Evolutionary conservation across 2,888 invertebrate genomes (phyloP), one percentile per base, ranked within the genome.

Genomic region (Entomobrya proxima): DNA sequence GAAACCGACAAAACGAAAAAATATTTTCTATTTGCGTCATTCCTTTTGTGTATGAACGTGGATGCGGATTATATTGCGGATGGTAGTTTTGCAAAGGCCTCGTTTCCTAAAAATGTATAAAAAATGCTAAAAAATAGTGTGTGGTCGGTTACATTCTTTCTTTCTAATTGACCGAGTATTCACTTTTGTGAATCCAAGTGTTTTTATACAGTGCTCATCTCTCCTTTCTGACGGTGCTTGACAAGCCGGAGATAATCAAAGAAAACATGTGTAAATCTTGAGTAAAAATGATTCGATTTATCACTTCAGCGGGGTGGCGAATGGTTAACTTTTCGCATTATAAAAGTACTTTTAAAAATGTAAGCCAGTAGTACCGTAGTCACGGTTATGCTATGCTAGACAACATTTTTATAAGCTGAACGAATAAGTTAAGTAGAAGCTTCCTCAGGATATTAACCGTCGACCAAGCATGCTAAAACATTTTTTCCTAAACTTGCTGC

Each of bases 201-300:
- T 18, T 61, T 27, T 55, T 18, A n/a, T n/a, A 18, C 9, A 61
- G n/a, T n/a, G 9, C 18, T 32, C 61, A 61, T 35, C 18, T 18
- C 35, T 61, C 27, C 24, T 52, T n/a, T n/a, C 37, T 40, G 82
- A 76, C 75, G 37, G 50, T 82, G 50, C 75, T 67, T 82, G 82
- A 82, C 82, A 82, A 75, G 76, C 75, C 75, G 75, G 47, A 75
- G 82, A 75, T 64, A 82, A 82, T 82, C 82, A 75, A 76, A 30
- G 35, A 58, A 40, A 24, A 67, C 58, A 44, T 37, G 40, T 81
- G 27, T n/a, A 69, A 69, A 75, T 37, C 24, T 32, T 61, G 21
- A 52, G 7, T 27, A 27, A 58, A 80, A 81, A 74, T 74, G 74
- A 74, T 40, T 27, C 55, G 74, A 81, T 72, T 72, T 80, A 44